Percentiles rank a stretch among this genome's conserved stretches.
These are phyloP conservation scores for Acromyrmex echinatior DNA, from an alignment of 1,140 invertebrate species.

Conservation along the genomic window DNA sequence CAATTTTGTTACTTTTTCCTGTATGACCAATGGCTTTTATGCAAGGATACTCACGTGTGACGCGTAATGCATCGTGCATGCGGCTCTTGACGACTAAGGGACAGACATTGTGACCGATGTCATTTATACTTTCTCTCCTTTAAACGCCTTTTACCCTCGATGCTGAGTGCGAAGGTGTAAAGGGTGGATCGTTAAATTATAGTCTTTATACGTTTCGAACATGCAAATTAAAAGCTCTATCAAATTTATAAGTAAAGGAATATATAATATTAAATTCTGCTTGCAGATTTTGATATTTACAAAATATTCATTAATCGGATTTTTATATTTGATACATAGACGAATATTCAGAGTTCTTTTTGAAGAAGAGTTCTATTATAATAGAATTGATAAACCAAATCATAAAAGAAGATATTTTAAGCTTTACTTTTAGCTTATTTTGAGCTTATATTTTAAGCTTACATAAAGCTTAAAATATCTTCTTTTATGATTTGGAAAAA, in stretches of 20 bases:
- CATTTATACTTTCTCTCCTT: slow-evolving; percentile 84
- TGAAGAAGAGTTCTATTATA: too few species aligned
- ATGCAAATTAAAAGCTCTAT: background rate
- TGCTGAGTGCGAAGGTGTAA: background rate
- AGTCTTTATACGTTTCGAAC: background rate
- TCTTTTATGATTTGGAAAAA: too few species aligned
- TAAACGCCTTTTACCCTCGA: slow-evolving; percentile 69
- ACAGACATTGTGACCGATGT: slow-evolving; percentile 74
- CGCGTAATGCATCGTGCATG: slow-evolving; percentile 82
- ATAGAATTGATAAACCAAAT: too few species aligned
- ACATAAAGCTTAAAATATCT: too few species aligned
- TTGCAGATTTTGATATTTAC: background rate
- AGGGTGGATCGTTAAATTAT: slow-evolving; percentile 6
- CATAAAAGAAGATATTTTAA: too few species aligned
- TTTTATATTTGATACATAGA: background rate
- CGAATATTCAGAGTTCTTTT: too few species aligned
- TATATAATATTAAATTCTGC: background rate
- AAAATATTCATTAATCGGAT: background rate
- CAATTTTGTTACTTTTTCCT: background rate
- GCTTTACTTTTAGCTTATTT: too few species aligned
- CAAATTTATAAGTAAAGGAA: background rate
- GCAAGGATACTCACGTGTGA: slow-evolving; percentile 79
- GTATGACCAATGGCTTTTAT: slow-evolving; percentile 32
- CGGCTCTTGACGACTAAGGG: slow-evolving; percentile 80
- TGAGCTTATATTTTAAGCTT: too few species aligned